These are phyloP conservation scores for Cephus pulcher DNA, from an alignment of 2,888 invertebrate species.

Conservation along the genomic window DNA sequence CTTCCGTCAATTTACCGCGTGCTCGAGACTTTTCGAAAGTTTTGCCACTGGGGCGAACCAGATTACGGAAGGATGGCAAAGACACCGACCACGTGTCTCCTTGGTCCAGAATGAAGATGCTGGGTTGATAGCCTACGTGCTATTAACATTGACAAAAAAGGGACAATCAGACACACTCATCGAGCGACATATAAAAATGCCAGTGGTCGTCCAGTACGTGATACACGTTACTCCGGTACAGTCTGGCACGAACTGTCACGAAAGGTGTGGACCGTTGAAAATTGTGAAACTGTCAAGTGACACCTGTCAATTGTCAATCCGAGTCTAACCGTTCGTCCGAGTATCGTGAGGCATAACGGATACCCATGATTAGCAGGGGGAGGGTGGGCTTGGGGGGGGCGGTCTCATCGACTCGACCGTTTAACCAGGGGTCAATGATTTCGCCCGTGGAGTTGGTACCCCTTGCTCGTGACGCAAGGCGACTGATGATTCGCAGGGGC, in stretches of 20 bases:
- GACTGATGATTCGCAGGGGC: neutral
- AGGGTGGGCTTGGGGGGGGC: neutral
- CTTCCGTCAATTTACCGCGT: neutral
- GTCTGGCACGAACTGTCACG: neutral
- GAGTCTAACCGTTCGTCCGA: neutral
- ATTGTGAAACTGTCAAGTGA: neutral
- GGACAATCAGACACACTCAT: neutral
- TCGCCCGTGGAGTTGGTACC: neutral
- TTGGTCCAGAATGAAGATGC: neutral
- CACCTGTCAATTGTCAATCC: neutral
- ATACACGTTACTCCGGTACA: neutral
- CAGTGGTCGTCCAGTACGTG: neutral
- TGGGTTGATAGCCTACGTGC: neutral
- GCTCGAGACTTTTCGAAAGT: neutral
- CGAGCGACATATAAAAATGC: neutral
- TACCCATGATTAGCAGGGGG: neutral
- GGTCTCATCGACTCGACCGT: neutral
- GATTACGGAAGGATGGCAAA: neutral
- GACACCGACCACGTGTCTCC: neutral
- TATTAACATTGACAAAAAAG: neutral
- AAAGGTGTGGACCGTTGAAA: neutral
- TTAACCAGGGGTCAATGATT: neutral
- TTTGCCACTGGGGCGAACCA: neutral
- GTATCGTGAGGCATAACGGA: neutral
- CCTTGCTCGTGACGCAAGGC: neutral